A percentile compares a stretch with the other conserved stretches of the same genome.
Conservation (phyloP, 2,113 vertebrate genomes). For the Hyperopisus bebe region DNA sequence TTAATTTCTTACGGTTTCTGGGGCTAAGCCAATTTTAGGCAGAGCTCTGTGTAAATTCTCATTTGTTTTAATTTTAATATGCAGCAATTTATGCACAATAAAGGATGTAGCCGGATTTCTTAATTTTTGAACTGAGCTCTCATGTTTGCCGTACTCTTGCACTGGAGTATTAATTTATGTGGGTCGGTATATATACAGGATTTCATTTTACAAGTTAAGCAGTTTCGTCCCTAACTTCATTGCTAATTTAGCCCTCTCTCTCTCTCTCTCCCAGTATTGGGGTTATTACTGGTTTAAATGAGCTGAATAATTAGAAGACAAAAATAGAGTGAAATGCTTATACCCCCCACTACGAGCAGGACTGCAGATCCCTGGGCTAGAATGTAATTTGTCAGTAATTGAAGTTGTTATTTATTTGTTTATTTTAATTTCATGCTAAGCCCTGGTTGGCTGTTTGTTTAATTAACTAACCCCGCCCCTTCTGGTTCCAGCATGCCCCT, state of each 20-base stretch:
- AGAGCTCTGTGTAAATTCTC: neutral
- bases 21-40: neutral
- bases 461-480: constrained; percentile 6
- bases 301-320: neutral
- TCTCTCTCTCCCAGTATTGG: neutral
- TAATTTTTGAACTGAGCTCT: neutral
- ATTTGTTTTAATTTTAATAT: neutral
- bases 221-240: neutral
- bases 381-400: constrained; percentile 3
- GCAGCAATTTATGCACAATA: neutral
- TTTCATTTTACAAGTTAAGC: neutral
- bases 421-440: neutral
- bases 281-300: constrained; percentile 3
- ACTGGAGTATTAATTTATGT: neutral
- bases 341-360: neutral
- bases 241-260: neutral
- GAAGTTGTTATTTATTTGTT: constrained; percentile 1
- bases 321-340: neutral
- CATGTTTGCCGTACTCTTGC: neutral
- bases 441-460: neutral
- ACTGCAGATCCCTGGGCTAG: neutral
- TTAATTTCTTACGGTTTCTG: neutral
- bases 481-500: constrained; percentile 70
- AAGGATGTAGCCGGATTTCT: neutral
- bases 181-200: neutral